phyloP scores from a whole-genome alignment of 2,888 invertebrate species.

The Diplazon laetatorius region DNA sequence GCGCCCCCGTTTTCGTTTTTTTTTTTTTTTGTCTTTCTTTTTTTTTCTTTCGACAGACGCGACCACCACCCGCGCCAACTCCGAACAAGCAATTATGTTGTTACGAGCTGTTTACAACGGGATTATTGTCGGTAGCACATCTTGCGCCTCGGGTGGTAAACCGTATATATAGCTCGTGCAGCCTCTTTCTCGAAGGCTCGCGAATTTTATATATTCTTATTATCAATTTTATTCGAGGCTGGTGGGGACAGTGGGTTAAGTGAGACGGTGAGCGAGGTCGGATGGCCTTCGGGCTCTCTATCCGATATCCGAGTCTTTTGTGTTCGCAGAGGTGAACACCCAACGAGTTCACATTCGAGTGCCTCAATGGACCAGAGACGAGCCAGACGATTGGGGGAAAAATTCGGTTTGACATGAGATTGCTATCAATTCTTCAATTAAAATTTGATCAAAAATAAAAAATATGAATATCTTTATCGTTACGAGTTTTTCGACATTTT shows the following conservation, averaged over 20 bases:
- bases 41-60: constrained; percentile 57
- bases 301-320: constrained; percentile 9
- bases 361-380: constrained; percentile 3
- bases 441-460: too few relatives aligned
- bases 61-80: constrained; percentile 54
- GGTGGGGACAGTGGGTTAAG: constrained; percentile 9
- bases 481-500: not conserved
- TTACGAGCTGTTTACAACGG: constrained; percentile 82
- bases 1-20: too few relatives aligned
- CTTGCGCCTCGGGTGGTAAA: constrained; percentile 78
- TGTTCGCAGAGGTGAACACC: constrained; percentile 13
- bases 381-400: too few relatives aligned
- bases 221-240: constrained; percentile 60
- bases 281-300: constrained; percentile 38
- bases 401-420: too few relatives aligned
- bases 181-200: constrained; percentile 38
- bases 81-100: constrained; percentile 79
- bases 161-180: constrained; percentile 29
- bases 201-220: constrained; percentile 61
- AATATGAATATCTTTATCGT: not conserved
- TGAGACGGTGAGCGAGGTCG: not conserved
- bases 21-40: too few relatives aligned
- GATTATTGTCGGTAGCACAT: constrained; percentile 82
- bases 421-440: too few relatives aligned
- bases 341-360: constrained; percentile 24